Conservation (phyloP, 1,140 invertebrate species). For the Antheraea pernyi region DNA sequence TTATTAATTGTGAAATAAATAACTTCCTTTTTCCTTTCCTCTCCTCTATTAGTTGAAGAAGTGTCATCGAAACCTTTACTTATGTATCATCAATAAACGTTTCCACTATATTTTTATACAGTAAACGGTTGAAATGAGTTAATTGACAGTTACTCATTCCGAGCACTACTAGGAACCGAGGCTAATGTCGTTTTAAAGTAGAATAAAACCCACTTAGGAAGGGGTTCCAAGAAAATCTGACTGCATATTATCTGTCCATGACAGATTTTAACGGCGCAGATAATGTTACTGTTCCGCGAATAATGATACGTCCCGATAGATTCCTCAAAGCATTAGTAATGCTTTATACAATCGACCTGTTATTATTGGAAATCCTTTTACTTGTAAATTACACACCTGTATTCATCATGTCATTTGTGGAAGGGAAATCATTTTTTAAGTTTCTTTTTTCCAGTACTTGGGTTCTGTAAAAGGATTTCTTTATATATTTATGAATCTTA, state of each 20-base stretch:
- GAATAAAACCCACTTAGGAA: background rate
- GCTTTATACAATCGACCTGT: background rate
- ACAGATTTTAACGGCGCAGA: conserved; percentile 7
- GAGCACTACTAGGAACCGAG: background rate
- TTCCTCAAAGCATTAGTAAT: conserved; percentile 10
- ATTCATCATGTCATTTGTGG: background rate
- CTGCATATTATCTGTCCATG: conserved; percentile 1
- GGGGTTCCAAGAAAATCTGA: background rate
- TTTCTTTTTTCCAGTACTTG: too few species aligned
- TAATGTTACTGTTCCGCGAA: conserved; percentile 12
- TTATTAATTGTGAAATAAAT: too few species aligned
- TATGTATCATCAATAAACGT: background rate
- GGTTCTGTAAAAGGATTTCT: too few species aligned
- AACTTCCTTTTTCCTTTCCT: too few species aligned
- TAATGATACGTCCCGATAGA: conserved; percentile 8
- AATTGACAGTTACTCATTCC: conserved; percentile 1
- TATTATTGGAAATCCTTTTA: conserved; percentile 2
- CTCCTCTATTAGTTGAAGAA: too few species aligned
- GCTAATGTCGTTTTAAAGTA: background rate
- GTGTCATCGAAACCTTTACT: background rate
- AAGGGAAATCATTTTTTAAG: too few species aligned
- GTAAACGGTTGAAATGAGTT: background rate
- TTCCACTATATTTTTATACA: background rate
- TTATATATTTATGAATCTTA: too few species aligned
- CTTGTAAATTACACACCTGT: background rate